Evolutionary conservation across 1,140 invertebrate genomes (phyloP).

Genomic region (Listronotus oregonensis): DNA sequence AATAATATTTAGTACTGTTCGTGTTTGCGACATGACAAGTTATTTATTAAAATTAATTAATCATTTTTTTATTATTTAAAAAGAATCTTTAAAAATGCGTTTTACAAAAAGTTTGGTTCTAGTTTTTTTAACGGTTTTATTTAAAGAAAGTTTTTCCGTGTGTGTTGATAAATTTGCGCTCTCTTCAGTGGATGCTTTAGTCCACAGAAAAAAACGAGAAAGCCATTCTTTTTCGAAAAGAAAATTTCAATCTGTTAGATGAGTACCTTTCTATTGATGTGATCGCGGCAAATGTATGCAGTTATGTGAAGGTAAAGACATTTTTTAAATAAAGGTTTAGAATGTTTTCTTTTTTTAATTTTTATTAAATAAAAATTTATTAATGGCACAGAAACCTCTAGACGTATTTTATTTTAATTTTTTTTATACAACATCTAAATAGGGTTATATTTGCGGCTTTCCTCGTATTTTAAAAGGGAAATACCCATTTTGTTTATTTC

Average conservation of each 20-base stretch:
- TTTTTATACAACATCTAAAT: too few relatives aligned
- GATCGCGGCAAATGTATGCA: slow-evolving; percentile 33
- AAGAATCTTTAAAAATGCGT: slow-evolving; percentile 1
- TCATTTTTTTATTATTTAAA: too few relatives aligned
- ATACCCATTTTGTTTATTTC: too few relatives aligned
- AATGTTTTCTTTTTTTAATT: too few relatives aligned
- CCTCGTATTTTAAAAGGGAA: too few relatives aligned
- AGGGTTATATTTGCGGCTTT: too few relatives aligned
- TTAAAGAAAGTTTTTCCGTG: background rate
- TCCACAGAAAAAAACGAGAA: slow-evolving; percentile 14
- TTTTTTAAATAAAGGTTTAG: background rate
- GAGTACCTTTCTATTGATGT: slow-evolving; percentile 37
- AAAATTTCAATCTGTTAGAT: slow-evolving; percentile 36
- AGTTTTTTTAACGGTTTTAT: background rate
- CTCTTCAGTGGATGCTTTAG: slow-evolving; percentile 25
- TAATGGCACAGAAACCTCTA: too few relatives aligned
- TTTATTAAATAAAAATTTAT: too few relatives aligned
- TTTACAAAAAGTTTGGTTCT: background rate
- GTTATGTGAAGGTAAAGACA: slow-evolving; percentile 37
- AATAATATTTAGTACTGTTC: slow-evolving; percentile 5
- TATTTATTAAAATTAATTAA: too few relatives aligned
- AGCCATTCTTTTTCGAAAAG: slow-evolving; percentile 8
- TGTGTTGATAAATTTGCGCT: slow-evolving; percentile 34
- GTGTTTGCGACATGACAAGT: too few relatives aligned
- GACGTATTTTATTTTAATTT: too few relatives aligned